These are phyloP conservation scores for Crocodylus rhombifer DNA, from an alignment of 2,797 vertebrate species.

Conservation along the genomic window DNA sequence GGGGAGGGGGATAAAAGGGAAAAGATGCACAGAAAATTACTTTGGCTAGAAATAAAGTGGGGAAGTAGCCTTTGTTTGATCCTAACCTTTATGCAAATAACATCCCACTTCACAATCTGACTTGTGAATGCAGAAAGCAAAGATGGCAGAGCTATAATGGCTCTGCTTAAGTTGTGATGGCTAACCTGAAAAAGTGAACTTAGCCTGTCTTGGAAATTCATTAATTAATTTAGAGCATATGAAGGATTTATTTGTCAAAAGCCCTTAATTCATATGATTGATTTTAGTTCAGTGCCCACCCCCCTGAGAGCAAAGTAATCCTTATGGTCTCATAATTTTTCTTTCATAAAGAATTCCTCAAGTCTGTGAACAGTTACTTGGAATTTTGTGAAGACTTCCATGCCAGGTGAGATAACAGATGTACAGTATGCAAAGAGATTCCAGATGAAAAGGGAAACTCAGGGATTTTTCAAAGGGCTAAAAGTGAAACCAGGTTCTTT, in stretches of 20 bases:
- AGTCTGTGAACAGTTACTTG: slow-evolving; percentile 30
- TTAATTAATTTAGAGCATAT: slow-evolving; percentile 82
- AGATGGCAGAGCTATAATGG: slow-evolving; percentile 5
- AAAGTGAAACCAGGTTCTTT: slow-evolving; percentile 58
- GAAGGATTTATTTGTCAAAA: slow-evolving; percentile 88
- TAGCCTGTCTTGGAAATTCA: slow-evolving; percentile 67
- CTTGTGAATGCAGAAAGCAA: slow-evolving; percentile 23
- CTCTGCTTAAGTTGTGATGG: not conserved
- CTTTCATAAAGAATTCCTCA: slow-evolving; percentile 50
- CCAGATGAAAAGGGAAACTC: slow-evolving; percentile 48
- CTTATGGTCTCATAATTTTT: slow-evolving; percentile 58
- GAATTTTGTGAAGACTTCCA: slow-evolving; percentile 54
- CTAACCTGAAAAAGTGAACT: slow-evolving; percentile 23
- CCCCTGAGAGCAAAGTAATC: slow-evolving; percentile 66
- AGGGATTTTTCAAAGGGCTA: slow-evolving; percentile 38
- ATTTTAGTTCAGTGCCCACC: slow-evolving; percentile 69
- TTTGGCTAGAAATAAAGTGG: slow-evolving; percentile 12
- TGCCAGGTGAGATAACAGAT: slow-evolving; percentile 54
- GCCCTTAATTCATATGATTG: slow-evolving; percentile 83
- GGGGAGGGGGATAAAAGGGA: not conserved
- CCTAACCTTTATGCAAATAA: slow-evolving; percentile 8
- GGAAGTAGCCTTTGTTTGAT: slow-evolving; percentile 18
- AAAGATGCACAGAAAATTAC: not conserved
- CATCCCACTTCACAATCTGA: slow-evolving; percentile 49
- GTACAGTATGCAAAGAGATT: slow-evolving; percentile 4